phyloP scores from a whole-genome alignment of 2,113 vertebrate genomes.

The Craseonycteris thonglongyai region DNA sequence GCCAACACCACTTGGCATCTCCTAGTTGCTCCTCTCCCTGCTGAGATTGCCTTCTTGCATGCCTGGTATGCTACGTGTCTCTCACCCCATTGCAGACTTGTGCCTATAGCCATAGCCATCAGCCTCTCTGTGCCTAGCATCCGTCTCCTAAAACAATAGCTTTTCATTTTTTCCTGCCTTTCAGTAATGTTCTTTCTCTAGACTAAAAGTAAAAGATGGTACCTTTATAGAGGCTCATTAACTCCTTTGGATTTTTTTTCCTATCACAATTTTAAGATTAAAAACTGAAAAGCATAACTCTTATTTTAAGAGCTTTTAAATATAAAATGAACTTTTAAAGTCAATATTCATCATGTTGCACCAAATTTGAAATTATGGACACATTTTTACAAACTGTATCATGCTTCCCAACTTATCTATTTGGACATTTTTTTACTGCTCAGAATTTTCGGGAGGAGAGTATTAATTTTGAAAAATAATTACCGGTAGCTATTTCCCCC shows the following conservation, averaged over 20 bases:
- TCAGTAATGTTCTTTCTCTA: background rate
- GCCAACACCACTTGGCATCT: background rate
- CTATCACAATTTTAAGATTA: background rate
- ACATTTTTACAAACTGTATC: background rate
- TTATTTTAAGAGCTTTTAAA: background rate
- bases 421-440: no score
- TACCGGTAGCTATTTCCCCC: background rate
- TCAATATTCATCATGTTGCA: background rate
- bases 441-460: background rate
- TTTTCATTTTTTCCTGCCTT: background rate
- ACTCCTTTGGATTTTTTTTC: background rate
- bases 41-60: background rate
- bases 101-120: background rate
- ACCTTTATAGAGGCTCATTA: background rate
- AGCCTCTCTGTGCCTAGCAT: background rate
- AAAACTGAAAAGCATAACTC: background rate
- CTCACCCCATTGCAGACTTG: background rate
- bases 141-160: background rate
- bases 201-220: background rate
- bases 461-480: background rate
- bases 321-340: background rate
- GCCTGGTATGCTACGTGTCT: background rate
- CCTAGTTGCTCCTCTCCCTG: background rate
- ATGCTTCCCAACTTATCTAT: background rate
- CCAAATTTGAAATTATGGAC: conserved; percentile 14